Evolutionary conservation across 2,888 invertebrate species (phyloP).

Genomic region (Oscheius onirici): DNA sequence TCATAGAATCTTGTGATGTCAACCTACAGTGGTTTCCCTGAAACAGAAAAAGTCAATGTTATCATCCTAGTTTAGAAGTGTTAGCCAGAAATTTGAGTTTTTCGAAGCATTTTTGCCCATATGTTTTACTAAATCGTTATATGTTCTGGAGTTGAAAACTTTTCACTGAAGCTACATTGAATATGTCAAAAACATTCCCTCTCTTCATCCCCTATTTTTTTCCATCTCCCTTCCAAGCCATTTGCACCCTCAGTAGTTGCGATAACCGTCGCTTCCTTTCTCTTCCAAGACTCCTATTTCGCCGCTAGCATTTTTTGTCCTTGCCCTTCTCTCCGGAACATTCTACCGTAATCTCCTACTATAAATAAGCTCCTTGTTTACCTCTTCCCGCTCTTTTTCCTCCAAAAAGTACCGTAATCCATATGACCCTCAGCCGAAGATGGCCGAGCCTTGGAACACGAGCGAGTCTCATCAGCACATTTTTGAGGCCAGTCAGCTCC

Average conservation of each 20-base stretch:
- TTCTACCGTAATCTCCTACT: constrained; percentile 22
- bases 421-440: neutral
- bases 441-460: constrained; percentile 30
- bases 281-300: neutral
- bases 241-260: constrained; percentile 9
- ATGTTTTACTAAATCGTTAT: neutral
- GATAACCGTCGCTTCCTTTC: constrained; percentile 1
- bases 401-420: neutral
- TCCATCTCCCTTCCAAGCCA: neutral
- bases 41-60: no score
- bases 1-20: no score
- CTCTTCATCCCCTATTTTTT: neutral
- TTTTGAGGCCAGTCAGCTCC: constrained; percentile 53
- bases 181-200: neutral
- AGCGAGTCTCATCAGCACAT: constrained; percentile 25
- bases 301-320: neutral
- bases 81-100: no score
- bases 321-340: neutral
- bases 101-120: no score
- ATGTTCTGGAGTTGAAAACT: no score
- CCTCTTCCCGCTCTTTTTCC: neutral
- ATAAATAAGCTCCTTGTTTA: neutral
- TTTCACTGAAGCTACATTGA: no score
- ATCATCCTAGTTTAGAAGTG: no score
- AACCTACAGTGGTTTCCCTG: no score